These are phyloP conservation scores for Anagrus nilaparvatae DNA, from an alignment of 1,140 invertebrate species.

Conservation along the genomic window DNA sequence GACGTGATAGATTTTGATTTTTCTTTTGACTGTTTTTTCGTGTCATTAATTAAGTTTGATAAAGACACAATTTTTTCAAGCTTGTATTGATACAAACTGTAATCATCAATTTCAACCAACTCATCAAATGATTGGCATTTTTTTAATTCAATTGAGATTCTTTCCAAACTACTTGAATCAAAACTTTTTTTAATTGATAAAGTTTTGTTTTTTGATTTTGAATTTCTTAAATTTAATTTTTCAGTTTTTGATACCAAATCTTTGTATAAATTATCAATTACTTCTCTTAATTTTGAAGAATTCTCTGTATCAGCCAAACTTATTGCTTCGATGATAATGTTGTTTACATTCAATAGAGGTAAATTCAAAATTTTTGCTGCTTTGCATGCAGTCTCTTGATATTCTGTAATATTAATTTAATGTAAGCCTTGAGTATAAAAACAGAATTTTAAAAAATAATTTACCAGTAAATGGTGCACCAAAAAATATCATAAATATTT, in stretches of 20 bases:
- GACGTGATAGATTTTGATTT: too few species aligned
- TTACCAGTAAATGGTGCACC: conserved; percentile 31
- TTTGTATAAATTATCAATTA: conserved; percentile 17
- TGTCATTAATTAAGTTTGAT: too few species aligned
- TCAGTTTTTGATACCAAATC: neutral
- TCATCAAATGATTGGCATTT: too few species aligned
- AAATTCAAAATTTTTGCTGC: conserved; percentile 18
- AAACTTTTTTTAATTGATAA: too few species aligned
- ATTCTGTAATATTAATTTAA: conserved; percentile 18
- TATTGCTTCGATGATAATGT: conserved; percentile 20
- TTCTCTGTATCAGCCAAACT: neutral
- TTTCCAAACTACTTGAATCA: too few species aligned
- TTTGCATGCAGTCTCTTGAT: conserved; percentile 26
- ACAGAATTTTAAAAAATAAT: neutral
- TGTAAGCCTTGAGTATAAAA: neutral
- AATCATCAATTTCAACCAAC: too few species aligned
- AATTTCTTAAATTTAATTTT: too few species aligned
- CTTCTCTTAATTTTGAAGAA: neutral
- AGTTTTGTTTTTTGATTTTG: too few species aligned
- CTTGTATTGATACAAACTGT: too few species aligned
- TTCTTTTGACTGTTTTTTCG: too few species aligned
- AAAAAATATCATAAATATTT: conserved; percentile 26
- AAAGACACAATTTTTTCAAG: too few species aligned
- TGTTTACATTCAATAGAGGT: conserved; percentile 23
- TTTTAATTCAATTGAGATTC: too few species aligned